phyloP scores from a whole-genome alignment of 2,797 vertebrate species.

The Sandelia bainsii region DNA sequence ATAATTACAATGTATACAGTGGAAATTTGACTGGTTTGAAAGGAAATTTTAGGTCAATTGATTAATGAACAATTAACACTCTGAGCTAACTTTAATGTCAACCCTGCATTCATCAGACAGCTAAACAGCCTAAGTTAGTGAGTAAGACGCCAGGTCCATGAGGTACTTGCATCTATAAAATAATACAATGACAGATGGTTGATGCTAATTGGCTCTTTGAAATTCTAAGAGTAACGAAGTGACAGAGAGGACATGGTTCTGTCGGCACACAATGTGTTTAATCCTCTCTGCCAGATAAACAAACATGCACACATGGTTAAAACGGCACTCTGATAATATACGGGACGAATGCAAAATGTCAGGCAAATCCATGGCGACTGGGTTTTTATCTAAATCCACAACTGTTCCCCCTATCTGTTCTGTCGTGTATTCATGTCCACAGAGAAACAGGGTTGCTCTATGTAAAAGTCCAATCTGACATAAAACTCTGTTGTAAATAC shows the following conservation, averaged over 20 bases:
- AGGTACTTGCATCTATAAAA: slow-evolving; percentile 29
- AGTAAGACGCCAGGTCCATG: slow-evolving; percentile 9
- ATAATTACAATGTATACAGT: no score
- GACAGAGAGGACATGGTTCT: slow-evolving; percentile 41
- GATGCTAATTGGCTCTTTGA: slow-evolving; percentile 56
- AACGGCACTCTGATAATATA: slow-evolving; percentile 36
- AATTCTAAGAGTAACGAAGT: slow-evolving; percentile 43
- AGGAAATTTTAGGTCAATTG: neutral
- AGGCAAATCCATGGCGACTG: slow-evolving; percentile 50
- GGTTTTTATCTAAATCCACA: slow-evolving; percentile 61
- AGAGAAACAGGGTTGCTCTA: slow-evolving; percentile 9
- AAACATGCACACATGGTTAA: slow-evolving; percentile 43
- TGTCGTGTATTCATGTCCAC: slow-evolving; percentile 32
- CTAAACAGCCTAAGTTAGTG: neutral
- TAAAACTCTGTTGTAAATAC: slow-evolving; percentile 5
- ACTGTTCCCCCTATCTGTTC: slow-evolving; percentile 43
- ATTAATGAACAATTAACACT: neutral
- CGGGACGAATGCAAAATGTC: slow-evolving; percentile 35
- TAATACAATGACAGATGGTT: slow-evolving; percentile 59
- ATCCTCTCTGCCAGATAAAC: slow-evolving; percentile 59
- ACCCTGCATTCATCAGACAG: neutral
- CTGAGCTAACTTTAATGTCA: neutral
- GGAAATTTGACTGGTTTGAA: neutral
- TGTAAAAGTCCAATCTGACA: slow-evolving; percentile 24
- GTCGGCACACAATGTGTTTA: slow-evolving; percentile 58